These are phyloP conservation scores for Lepetodrilus schrolli DNA, from an alignment of 2,888 invertebrate genomes.

Conservation along the genomic window DNA sequence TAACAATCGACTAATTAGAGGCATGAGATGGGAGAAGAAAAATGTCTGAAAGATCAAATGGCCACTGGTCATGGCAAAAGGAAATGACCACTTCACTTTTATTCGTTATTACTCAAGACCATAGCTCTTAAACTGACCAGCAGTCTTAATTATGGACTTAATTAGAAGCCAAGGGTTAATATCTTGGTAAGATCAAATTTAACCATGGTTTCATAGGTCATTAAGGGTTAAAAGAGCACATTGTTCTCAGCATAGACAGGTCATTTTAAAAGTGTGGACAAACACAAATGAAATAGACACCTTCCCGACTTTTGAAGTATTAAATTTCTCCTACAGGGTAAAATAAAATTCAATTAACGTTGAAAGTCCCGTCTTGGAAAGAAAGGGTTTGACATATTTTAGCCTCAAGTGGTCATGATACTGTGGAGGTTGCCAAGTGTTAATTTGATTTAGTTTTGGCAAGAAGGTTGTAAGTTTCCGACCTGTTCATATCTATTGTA, in stretches of 20 bases:
- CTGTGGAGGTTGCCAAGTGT: no score
- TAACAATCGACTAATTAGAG: constrained; percentile 5
- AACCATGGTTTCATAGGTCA: neutral
- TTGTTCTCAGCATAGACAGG: neutral
- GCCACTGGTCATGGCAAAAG: neutral
- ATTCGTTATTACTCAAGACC: constrained; percentile 10
- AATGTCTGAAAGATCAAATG: constrained; percentile 1
- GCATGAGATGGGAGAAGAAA: neutral
- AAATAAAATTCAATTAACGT: constrained; percentile 19
- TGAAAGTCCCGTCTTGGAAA: neutral
- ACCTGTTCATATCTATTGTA: no score
- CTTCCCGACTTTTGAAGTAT: constrained; percentile 11
- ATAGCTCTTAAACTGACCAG: neutral
- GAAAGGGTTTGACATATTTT: neutral
- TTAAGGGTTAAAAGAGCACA: neutral
- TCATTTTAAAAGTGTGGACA: no score
- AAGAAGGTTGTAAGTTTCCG: no score
- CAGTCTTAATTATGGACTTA: neutral
- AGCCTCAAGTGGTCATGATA: neutral
- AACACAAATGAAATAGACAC: neutral
- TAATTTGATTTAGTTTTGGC: no score
- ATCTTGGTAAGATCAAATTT: neutral
- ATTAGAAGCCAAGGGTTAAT: neutral
- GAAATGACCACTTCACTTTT: constrained; percentile 9
- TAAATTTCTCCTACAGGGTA: neutral